phyloP scores from a whole-genome alignment of 1,140 invertebrate species.

The Cheumatopsyche charites region DNA sequence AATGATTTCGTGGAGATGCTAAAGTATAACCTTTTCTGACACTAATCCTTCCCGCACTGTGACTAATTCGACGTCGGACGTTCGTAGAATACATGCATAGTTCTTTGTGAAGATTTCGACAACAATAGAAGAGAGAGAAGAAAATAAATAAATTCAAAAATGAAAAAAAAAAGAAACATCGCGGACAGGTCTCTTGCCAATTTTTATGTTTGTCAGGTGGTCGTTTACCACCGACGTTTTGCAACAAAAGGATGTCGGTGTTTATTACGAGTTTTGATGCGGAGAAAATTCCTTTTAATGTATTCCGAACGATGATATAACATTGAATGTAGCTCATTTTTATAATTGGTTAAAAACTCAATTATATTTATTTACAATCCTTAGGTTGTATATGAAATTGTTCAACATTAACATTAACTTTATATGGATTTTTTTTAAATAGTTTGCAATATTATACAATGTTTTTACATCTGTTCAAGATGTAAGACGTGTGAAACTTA shows the following conservation, averaged over 20 bases:
- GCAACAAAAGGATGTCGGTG: background rate
- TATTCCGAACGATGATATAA: background rate
- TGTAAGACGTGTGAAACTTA: background rate
- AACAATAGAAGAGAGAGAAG: constrained; percentile 20
- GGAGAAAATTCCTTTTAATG: constrained; percentile 18
- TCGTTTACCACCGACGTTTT: constrained; percentile 7
- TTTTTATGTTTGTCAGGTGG: constrained; percentile 31
- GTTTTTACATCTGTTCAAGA: no score
- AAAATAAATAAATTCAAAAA: constrained; percentile 9
- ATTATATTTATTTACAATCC: no score
- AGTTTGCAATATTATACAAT: no score
- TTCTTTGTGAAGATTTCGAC: constrained; percentile 15
- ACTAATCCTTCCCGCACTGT: constrained; percentile 20
- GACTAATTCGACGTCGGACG: constrained; percentile 19
- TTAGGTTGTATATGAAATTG: no score
- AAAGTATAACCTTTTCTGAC: constrained; percentile 17
- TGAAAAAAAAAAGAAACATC: constrained; percentile 2
- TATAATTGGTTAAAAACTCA: no score
- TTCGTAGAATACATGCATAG: constrained; percentile 13
- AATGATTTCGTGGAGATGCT: constrained; percentile 3
- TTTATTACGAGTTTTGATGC: background rate
- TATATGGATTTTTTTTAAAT: no score
- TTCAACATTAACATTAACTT: no score
- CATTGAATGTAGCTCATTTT: no score
- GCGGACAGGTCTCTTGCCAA: constrained; percentile 20